These are phyloP conservation scores for Onychorhynchus coronatus DNA, from an alignment of 2,113 vertebrate genomes.

Conservation along the genomic window DNA sequence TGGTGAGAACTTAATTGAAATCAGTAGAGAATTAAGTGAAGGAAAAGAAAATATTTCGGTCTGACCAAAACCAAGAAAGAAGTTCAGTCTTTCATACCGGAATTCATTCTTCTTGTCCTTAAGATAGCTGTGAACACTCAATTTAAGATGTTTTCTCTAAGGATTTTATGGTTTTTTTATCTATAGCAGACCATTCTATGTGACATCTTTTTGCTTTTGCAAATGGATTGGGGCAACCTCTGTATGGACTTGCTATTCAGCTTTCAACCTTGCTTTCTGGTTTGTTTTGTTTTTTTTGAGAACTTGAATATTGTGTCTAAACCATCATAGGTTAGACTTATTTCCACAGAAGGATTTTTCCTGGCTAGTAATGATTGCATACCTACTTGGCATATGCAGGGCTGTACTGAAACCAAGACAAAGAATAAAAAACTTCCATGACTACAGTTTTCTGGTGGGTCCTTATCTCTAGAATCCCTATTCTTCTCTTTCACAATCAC, in stretches of 20 bases:
- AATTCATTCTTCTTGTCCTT: not conserved
- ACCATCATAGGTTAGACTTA: not conserved
- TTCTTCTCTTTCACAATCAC: not conserved
- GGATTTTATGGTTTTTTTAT: not conserved
- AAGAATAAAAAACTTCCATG: not conserved
- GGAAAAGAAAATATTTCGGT: not conserved
- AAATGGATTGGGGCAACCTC: rapidly evolving
- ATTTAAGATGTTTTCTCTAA: not conserved
- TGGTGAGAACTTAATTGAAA: not conserved
- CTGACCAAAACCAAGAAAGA: not conserved
- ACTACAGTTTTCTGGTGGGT: not conserved
- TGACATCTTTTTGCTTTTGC: not conserved
- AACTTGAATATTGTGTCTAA: not conserved
- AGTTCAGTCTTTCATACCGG: not conserved
- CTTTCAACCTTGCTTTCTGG: not conserved
- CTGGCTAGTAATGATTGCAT: not conserved
- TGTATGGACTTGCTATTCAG: not conserved
- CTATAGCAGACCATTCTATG: not conserved
- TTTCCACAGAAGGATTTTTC: not conserved
- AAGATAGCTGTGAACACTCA: not conserved
- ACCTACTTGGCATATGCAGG: not conserved
- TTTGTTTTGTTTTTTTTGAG: not conserved
- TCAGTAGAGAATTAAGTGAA: not conserved
- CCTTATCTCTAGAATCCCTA: not conserved
- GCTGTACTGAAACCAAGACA: not conserved